Conservation (phyloP, 2,888 invertebrate genomes). For the Boloria selene region DNA sequence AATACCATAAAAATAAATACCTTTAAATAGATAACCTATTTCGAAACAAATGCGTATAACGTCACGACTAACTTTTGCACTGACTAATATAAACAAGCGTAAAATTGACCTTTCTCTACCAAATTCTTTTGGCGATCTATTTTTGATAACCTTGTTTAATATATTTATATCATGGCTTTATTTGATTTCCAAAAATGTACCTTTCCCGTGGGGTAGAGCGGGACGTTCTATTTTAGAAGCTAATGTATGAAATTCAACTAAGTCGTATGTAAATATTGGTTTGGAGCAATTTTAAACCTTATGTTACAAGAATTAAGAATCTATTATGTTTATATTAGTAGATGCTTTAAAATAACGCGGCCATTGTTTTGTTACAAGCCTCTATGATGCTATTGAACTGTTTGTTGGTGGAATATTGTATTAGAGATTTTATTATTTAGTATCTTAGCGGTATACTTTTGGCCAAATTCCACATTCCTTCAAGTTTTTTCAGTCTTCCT, state of each 20-base stretch:
- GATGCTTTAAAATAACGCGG: slow-evolving; percentile 37
- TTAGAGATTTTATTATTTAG: slow-evolving; percentile 25
- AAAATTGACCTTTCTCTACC: slow-evolving; percentile 51
- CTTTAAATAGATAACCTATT: not conserved
- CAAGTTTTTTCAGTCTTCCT: slow-evolving; percentile 18
- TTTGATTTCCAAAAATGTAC: slow-evolving; percentile 81
- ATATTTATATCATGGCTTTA: slow-evolving; percentile 73
- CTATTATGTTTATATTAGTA: slow-evolving; percentile 47
- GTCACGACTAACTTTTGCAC: not conserved
- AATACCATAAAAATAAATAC: not conserved
- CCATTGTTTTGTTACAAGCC: slow-evolving; percentile 41
- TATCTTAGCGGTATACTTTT: slow-evolving; percentile 25
- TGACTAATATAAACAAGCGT: slow-evolving; percentile 36
- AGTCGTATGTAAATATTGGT: slow-evolving; percentile 57
- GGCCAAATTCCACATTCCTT: slow-evolving; percentile 29
- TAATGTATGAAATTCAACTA: slow-evolving; percentile 60
- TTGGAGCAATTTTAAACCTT: slow-evolving; percentile 60
- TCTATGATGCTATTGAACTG: slow-evolving; percentile 39
- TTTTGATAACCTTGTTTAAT: slow-evolving; percentile 64
- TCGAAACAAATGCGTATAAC: not conserved
- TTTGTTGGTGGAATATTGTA: slow-evolving; percentile 26
- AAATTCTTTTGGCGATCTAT: slow-evolving; percentile 56
- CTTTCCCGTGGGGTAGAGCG: slow-evolving; percentile 69
- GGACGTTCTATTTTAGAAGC: slow-evolving; percentile 71
- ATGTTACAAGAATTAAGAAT: slow-evolving; percentile 26